Base-by-base conservation (phyloP, 2,888 invertebrate species). In the Microchrysa polita region DNA sequence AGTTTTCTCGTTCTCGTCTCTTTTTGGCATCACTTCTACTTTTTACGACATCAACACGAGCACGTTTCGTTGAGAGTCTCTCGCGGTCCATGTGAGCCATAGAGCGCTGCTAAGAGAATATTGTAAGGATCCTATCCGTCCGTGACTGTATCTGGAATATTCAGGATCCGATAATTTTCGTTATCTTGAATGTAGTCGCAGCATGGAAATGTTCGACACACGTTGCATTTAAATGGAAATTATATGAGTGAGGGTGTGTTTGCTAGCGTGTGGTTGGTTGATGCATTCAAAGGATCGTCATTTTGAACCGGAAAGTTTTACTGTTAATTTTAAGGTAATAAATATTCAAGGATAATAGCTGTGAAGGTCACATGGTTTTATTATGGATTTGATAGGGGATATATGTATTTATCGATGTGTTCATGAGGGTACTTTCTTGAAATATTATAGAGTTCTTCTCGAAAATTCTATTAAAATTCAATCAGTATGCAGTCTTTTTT, bases 11-110 rank as follows among this genome's bases (percentile, higher is more conserved):
- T 34, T 55, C n/a, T 23, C 18, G 16, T 69, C 48, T 40, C 9
- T 40, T 69, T 67, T 69, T 69, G 69, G 69, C 69, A 69, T 69
- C 69, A 69, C 69, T 69, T 69, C 69, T 57, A 69, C 69, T 69
- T 69, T 69, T 69, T 69, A 69, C 69, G 69, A 69, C 57, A 57
- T 48, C 69, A 57, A 69, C 57, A 57, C 65, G 22, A 40, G 23
- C 55, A 69, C 69, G 69, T 57, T 34, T 55, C 20, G 18, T 34
- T 14, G 40, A 34, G 22, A 40, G 40, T 34, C 27, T 7, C n/a
- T n/a, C 34, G n/a, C n/a, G n/a, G 42, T 9, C 42, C 48, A 65
- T 65, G 48, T 65, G 48, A 55, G n/a, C n/a, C n/a, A n/a, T n/a
- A n/a, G n/a, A n/a, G 57, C 14, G 34, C 18, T n/a, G n/a, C 40